phyloP scores from a whole-genome alignment of 2,797 vertebrate species.

The Gouania willdenowi region DNA sequence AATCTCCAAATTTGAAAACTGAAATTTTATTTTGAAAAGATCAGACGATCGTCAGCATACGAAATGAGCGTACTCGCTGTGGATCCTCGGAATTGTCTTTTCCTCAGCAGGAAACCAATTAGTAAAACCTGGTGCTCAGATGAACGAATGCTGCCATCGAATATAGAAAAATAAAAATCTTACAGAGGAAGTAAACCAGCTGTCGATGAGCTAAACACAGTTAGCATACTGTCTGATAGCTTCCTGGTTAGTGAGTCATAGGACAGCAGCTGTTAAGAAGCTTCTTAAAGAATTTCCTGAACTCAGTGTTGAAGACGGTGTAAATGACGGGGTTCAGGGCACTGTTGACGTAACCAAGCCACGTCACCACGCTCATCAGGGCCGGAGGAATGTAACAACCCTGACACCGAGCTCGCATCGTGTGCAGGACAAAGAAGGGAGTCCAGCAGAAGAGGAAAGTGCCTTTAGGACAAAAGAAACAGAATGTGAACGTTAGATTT shows the following conservation, averaged over 20 bases:
- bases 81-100: conserved; percentile 1
- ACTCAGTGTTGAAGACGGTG: conserved; percentile 90
- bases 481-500: no score
- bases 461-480: no score
- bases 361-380: conserved; percentile 91
- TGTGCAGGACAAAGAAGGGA: conserved; percentile 94
- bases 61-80: conserved; percentile 33
- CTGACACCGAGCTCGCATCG: conserved; percentile 81
- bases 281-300: conserved; percentile 88
- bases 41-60: conserved; percentile 28
- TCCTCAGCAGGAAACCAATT: conserved; percentile 16
- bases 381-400: conserved; percentile 76
- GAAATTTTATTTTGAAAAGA: conserved; percentile 60
- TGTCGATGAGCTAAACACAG: conserved; percentile 3
- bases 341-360: conserved; percentile 95
- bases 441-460: conserved; percentile 96
- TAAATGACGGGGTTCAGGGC: conserved; percentile 94
- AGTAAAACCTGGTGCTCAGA: conserved; percentile 22
- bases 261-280: conserved; percentile 73
- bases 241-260: neutral
- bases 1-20: conserved; percentile 5
- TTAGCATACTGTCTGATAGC: neutral
- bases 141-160: conserved; percentile 33
- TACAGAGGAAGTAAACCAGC: conserved; percentile 15
- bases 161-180: conserved; percentile 41